Percentiles rank a stretch among this genome's conserved stretches.
Evolutionary conservation across 2,113 vertebrate genomes (phyloP).

Genomic region (Motacilla tschutschensis): DNA sequence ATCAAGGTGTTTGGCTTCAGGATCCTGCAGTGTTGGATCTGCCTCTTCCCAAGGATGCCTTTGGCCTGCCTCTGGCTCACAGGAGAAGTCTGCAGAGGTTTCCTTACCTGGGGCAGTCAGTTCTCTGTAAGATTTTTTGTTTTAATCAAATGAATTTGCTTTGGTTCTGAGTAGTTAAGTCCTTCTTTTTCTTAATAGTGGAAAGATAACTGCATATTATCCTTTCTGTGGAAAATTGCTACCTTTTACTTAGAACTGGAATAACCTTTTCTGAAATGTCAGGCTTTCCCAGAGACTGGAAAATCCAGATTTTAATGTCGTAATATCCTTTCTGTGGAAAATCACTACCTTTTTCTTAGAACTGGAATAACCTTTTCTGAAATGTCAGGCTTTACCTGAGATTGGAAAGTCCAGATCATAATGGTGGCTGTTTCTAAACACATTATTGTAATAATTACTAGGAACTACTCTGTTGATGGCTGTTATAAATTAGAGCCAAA

Average conservation of each 20-base stretch:
- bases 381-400: not conserved
- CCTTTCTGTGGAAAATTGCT: not conserved
- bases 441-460: not conserved
- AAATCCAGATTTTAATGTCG: not conserved
- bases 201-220: not conserved
- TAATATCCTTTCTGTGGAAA: not conserved
- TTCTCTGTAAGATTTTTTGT: not conserved
- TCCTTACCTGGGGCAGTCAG: not conserved
- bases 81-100: not conserved
- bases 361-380: not conserved
- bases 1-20: not conserved
- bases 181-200: not conserved
- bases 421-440: not conserved
- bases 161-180: not conserved
- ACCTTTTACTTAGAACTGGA: not conserved
- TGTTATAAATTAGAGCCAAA: not conserved
- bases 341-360: not conserved
- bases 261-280: constrained; percentile 12
- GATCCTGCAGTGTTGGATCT: not conserved
- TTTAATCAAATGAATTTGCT: not conserved
- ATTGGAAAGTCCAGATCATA: not conserved
- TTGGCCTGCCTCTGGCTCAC: not conserved
- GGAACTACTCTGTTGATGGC: not conserved
- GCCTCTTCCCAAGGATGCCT: not conserved
- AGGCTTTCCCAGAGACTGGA: not conserved